Base-by-base conservation (phyloP, 2,888 invertebrate species). In the Spicauda simplicius region DNA sequence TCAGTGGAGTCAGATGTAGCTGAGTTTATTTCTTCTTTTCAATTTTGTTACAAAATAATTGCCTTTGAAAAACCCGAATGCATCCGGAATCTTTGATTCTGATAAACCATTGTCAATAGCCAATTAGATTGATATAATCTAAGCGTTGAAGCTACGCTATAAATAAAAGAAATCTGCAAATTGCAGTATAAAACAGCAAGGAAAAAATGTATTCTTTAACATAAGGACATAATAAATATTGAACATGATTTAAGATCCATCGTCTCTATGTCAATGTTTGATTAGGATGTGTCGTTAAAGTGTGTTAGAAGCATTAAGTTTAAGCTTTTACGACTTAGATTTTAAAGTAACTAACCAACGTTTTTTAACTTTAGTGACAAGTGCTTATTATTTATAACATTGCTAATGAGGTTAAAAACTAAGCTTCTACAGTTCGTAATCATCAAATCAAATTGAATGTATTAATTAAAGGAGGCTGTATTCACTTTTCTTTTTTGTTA, bases 51-150 rank as follows among this genome's bases (percentile, higher is more conserved):
- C 25, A 52, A 54, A 64, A 57, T 65, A 59, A 65, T 59, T 54
- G 65, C 45, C 54, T 25, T 54, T 48, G 59, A 25, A 54, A 65
- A 65, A 56, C 54, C 20, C 45, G 41, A 60, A 65, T 65, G 59
- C 65, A 65, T 33, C 45, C 59, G 59, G 59, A 59, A 58, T 19
- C 48, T 55, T 65, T 55, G 59, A 65, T 64, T 58, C 30, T 16
- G 41, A 64, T 58, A 65, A 16, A 8, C 65, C 30, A 59, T 59
- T 65, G 64, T 64, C 53, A 67, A 58, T 67, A 54, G 30, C 30
- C 60, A 64, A 58, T 71, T 45, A 56, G 18, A 65, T 54, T 45
- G 59, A 59, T 65, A 25, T 59, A 52, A 37, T 65, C 45, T 20
- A 20, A 5, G 30, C 52, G 14, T 57, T 11, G 57, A 19, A 45